A percentile compares a stretch with the other conserved stretches of the same genome.
These are phyloP conservation scores for Ispidina picta DNA, from an alignment of 2,797 vertebrate genomes.

Conservation along the genomic window DNA sequence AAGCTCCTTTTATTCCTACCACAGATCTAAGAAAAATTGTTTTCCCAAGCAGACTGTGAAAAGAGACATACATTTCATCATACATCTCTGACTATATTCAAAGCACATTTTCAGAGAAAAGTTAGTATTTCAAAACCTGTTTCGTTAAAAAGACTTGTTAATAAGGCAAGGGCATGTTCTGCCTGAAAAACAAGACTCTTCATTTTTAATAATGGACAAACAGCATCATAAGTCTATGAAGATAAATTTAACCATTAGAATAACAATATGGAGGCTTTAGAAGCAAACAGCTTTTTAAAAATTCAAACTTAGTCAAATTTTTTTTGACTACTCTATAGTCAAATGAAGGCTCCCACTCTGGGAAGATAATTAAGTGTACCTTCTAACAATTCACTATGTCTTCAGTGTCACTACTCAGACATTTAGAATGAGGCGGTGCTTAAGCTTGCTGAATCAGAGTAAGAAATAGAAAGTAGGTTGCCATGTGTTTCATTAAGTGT, in stretches of 20 bases:
- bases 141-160: slow-evolving; percentile 26
- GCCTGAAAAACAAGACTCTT: slow-evolving; percentile 6
- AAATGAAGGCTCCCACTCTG: neutral
- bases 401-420: neutral
- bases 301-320: neutral
- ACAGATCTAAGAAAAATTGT: neutral
- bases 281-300: neutral
- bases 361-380: neutral
- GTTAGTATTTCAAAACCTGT: neutral
- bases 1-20: neutral
- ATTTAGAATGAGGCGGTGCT: neutral
- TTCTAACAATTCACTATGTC: neutral
- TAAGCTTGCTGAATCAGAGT: neutral
- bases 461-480: neutral
- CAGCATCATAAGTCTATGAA: neutral
- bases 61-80: neutral
- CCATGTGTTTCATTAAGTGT: neutral
- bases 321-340: neutral
- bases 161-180: neutral
- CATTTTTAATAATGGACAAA: slow-evolving; percentile 1
- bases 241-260: neutral
- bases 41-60: neutral
- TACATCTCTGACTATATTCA: slow-evolving; percentile 1
- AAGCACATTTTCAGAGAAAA: neutral
- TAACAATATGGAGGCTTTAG: neutral